Base-by-base conservation (phyloP, 2,888 invertebrate genomes). In the Caenorhabditis auriculariae region DNA sequence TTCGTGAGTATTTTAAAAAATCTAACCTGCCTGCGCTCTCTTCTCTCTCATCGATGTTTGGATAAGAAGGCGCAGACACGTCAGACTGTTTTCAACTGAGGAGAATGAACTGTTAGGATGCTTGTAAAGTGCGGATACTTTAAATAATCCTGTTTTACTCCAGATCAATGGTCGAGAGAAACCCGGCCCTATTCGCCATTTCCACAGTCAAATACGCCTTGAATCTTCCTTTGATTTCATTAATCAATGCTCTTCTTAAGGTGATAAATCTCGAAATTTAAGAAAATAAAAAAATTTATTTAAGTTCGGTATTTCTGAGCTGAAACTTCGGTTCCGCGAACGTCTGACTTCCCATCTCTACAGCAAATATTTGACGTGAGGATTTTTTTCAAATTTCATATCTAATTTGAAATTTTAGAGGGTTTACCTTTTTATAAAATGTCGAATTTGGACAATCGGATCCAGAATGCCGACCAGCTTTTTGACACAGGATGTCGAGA, bases 401-500 rank as follows among this genome's bases (percentile, higher is more conserved):
- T n/a, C n/a, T n/a, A n/a, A n/a, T n/a, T n/a, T n/a, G n/a, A n/a
- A n/a, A n/a, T n/a, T n/a, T n/a, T n/a, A n/a, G n/a, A n/a, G n/a
- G n/a, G n/a, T n/a, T n/a, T n/a, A n/a, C n/a, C n/a, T n/a, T n/a
- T 93, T 83, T 93, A 93, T 82, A 87, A 92, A 62, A 91, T 92
- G 7, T 88, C 90, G n/a, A 93, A 93, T 78, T 85, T 96, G 74
- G 96, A 96, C 82, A 91, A 91, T 23, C 87, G 96, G 74, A 88
- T 96, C 51, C 91, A 94, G 77, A 96, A 95, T 82, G 93, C 93
- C 28, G 95, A 96, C 82, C 96, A 96, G 83, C 88, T 92, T 81
- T n/a, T 85, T 98, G 61, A 98, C 96, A 1, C 93, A 91, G 0
- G 96, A 98, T 82, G 90, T 96, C 2, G 96, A 96, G 83, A 93